Percentiles rank a stretch among this genome's conserved stretches.
Evolutionary conservation across 2,888 invertebrate genomes (phyloP).

Genomic region (Osedax frankpressi): DNA sequence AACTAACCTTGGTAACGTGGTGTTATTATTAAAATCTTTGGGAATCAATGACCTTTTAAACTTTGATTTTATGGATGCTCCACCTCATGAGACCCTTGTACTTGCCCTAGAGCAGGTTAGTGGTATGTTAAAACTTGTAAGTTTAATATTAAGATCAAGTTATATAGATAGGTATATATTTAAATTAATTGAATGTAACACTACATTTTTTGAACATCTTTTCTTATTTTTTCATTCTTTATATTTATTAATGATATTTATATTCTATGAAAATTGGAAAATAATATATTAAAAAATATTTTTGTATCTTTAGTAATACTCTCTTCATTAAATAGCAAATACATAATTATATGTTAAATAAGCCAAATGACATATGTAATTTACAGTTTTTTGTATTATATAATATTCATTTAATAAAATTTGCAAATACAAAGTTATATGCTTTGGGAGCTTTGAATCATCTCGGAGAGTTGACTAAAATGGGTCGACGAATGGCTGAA

Average conservation of each 20-base stretch:
- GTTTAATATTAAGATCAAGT: no score
- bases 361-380: no score
- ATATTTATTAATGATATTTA: no score
- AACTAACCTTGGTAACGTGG: constrained; percentile 92
- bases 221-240: no score
- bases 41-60: constrained; percentile 94
- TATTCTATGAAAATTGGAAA: no score
- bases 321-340: constrained; percentile 63
- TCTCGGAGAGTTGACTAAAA: constrained; percentile 86
- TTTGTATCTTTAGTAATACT: no score
- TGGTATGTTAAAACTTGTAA: neutral
- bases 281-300: no score
- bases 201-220: no score
- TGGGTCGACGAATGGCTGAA: constrained; percentile 95
- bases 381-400: no score
- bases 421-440: constrained; percentile 59
- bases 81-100: constrained; percentile 55
- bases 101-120: constrained; percentile 64
- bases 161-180: neutral
- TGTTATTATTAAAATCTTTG: constrained; percentile 83
- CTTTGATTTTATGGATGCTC: constrained; percentile 96
- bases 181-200: neutral
- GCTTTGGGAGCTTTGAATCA: constrained; percentile 94
- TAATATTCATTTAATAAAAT: no score
- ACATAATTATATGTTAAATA: neutral